Evolutionary conservation across 2,888 invertebrate genomes (phyloP), one percentile per base, ranked within the genome.

Genomic region (Athalia circularis): DNA sequence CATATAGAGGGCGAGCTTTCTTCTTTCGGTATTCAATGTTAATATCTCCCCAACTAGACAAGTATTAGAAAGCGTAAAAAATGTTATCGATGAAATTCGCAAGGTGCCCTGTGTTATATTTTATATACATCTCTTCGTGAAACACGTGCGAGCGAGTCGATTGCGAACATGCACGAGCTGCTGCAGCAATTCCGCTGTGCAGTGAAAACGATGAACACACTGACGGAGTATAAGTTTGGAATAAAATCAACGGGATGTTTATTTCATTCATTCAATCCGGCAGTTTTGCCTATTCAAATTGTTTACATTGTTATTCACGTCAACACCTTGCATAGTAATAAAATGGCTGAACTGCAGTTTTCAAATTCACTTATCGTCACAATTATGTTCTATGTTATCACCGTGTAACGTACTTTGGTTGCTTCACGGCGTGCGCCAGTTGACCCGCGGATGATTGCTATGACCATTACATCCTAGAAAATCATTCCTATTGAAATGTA

Each of bases 221-320:
- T 15, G 52, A 9, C 8, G 29, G 47, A 57, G 59, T 13, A 45
- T 8, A 47, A 57, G 59, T 70, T 45, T 47, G 45, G 45, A 45
- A 45, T 70, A 45, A 13, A 70, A n/a, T 59, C n/a, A 29, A 29
- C 29, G 70, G 47, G 45, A 57, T n/a, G 57, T 57, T 70, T 47
- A 57, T 70, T 70, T 57, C 4, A 47, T 43, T 54, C 11, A 45
- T 57, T 70, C 45, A 45, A 68, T 29, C 29, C 54, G 29, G 47
- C 54, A 29, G 54, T 70, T 15, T 15, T 11, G 54, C 15, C 29
- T 15, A 52, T 68, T 54, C 43, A 5, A 54, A 68, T 57, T 29
- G 54, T 54, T 70, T 43, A 57, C 5, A 57, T n/a, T 59, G 13
- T 70, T 70, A 6, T 57, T 70, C 7, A 59, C 13, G 47, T 57